phyloP scores from a whole-genome alignment of 2,113 vertebrate species.

The Thermophis baileyi region DNA sequence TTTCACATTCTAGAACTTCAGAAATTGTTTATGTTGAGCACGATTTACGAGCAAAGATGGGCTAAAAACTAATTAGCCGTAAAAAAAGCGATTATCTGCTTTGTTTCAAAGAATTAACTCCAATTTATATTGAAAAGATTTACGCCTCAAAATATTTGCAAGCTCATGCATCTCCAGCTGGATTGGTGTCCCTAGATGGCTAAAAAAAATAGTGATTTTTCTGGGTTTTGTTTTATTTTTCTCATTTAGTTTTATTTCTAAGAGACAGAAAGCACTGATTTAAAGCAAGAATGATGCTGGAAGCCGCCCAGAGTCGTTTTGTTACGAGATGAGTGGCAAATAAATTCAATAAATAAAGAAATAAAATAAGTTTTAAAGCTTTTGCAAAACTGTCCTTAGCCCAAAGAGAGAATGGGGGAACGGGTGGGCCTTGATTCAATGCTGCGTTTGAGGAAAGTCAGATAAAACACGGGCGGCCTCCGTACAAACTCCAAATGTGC shows the following conservation, averaged over 20 bases:
- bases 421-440: not conserved
- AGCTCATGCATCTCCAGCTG: not conserved
- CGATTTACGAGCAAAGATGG: not conserved
- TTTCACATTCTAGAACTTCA: not conserved
- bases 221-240: constrained; percentile 20
- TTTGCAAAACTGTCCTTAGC: not conserved
- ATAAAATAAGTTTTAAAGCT: constrained; percentile 15
- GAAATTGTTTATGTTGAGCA: constrained; percentile 10
- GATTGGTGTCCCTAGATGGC: not conserved
- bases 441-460: not conserved
- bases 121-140: not conserved
- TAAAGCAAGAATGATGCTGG: not conserved
- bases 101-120: not conserved
- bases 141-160: not conserved
- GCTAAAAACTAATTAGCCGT: not conserved
- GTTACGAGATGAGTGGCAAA: not conserved
- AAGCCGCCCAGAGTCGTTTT: not conserved
- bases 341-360: not conserved
- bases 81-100: not conserved
- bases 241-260: constrained; percentile 20
- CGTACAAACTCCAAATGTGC: not conserved
- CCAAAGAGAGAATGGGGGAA: not conserved
- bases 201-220: constrained; percentile 15
- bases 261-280: constrained; percentile 21
- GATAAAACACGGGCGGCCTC: not conserved